Evolutionary conservation across 2,888 invertebrate species (phyloP), one percentile per base, ranked within the genome.

Genomic region (Sympetrum striolatum): DNA sequence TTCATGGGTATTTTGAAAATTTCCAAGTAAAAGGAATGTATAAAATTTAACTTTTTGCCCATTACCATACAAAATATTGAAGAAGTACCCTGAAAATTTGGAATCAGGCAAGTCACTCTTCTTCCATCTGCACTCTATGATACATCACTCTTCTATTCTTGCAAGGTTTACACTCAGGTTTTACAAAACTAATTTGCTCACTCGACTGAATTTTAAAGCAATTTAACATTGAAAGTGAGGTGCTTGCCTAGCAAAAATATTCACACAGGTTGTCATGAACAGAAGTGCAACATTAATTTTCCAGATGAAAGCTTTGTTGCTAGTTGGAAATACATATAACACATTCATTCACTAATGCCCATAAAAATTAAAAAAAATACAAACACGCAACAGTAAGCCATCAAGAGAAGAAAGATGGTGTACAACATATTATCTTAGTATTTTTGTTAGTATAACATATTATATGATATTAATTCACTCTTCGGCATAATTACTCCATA

Each of bases 41-140:
- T 86, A 86, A 86, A 86, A 86, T 86, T 86, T 60, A 86, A 86
- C 86, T 86, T 86, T 86, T 86, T 86, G 60, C 86, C 86, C 86
- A 86, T 86, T 86, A 86, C 64, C 86, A 86, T 86, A 86, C 86
- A 86, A 86, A 86, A 86, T 86, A 86, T 86, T 86, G 86, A 86
- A 64, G 86, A 35, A 86, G 60, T 86, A 86, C 60, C 86, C 86
- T 86, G 86, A 86, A 86, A 86, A 60, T 22, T 86, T 58, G 86
- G 60, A 86, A 37, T 86, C 86, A 86, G 86, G 86, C 86, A 86
- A 86, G 64, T 86, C 60, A 86, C 86, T 60, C 60, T 22, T 86
- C 86, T 60, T 86, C 53, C 53, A 82, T 64, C 37, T 86, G 64
- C 86, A 86, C 35, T 58, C 86, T 60, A 35, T 60, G 60, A 60